Conservation (phyloP, 2,113 vertebrate genomes). For the Lasiurus borealis region DNA sequence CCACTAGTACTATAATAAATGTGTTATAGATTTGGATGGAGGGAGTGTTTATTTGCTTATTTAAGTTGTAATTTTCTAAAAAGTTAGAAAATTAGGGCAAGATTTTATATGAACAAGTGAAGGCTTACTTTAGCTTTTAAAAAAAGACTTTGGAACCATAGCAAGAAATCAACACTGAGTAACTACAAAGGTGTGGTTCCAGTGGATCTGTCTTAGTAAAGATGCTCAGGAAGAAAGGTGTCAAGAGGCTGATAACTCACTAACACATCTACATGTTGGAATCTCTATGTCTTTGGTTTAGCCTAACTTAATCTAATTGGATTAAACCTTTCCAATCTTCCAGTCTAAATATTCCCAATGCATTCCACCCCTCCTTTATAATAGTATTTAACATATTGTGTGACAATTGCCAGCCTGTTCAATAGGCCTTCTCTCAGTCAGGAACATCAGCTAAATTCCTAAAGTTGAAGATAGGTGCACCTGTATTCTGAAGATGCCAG, state of each 20-base stretch:
- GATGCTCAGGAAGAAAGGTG: not conserved
- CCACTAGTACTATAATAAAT: not conserved
- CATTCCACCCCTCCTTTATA: not conserved
- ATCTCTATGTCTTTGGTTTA: not conserved
- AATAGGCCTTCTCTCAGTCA: not conserved
- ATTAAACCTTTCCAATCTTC: not conserved
- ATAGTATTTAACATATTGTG: not conserved
- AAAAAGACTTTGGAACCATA: not conserved
- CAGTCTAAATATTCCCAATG: not conserved
- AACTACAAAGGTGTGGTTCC: not conserved
- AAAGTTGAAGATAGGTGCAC: not conserved
- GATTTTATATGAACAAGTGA: not conserved
- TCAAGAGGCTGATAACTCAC: not conserved
- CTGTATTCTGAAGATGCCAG: not conserved
- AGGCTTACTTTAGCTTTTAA: not conserved
- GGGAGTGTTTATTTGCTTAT: not conserved
- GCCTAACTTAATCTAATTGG: not conserved
- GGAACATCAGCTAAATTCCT: not conserved
- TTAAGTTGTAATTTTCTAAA: constrained; percentile 17
- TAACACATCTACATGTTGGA: not conserved
- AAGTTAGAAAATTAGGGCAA: not conserved
- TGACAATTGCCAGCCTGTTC: not conserved
- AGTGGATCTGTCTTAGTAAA: not conserved
- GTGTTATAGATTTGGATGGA: not conserved
- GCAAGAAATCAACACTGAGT: constrained; percentile 17